These are phyloP conservation scores for Crotalus horridus DNA, from an alignment of 2,113 vertebrate species.

Conservation along the genomic window DNA sequence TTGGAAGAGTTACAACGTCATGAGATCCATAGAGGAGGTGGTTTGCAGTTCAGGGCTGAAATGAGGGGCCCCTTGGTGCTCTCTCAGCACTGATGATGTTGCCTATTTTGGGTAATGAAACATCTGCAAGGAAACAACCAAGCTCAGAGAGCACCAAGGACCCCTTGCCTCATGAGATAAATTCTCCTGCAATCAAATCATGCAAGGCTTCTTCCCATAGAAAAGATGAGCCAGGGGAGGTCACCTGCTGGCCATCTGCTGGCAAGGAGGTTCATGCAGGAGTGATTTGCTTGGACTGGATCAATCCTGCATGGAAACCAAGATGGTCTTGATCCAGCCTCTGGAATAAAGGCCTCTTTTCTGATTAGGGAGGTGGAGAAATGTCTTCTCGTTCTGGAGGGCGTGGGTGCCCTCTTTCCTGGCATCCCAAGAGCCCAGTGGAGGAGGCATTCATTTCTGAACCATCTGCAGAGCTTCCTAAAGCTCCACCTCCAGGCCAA, in stretches of 20 bases:
- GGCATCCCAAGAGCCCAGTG: background rate
- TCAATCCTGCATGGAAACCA: background rate
- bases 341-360: background rate
- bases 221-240: background rate
- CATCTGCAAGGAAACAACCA: background rate
- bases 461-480: background rate
- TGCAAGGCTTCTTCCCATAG: background rate
- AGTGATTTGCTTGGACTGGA: background rate
- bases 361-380: background rate
- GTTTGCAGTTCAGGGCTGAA: background rate
- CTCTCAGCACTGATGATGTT: background rate
- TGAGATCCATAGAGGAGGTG: background rate
- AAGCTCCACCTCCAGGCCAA: background rate
- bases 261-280: rapidly evolving
- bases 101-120: background rate
- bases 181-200: background rate
- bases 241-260: conserved; percentile 49
- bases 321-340: background rate
- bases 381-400: background rate
- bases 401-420: background rate
- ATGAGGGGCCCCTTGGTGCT: background rate
- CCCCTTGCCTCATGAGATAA: background rate
- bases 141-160: background rate
- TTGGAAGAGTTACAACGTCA: rapidly evolving
- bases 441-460: background rate